These are phyloP conservation scores for Corythornis madagascariensis DNA, from an alignment of 2,113 vertebrate genomes.

Conservation along the genomic window DNA sequence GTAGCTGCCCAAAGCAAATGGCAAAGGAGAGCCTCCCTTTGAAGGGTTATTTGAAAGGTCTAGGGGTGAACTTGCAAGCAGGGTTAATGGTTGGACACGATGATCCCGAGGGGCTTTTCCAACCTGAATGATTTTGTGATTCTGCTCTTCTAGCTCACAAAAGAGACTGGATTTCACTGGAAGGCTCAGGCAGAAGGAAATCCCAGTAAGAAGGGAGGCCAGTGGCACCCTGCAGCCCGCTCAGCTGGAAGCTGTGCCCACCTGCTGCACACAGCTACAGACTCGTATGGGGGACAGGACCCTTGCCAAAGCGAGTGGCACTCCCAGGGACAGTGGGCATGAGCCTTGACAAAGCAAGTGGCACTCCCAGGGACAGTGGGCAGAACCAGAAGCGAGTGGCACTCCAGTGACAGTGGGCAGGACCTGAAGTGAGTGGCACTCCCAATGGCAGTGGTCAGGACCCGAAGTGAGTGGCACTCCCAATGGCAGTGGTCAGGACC, in stretches of 20 bases:
- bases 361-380: background rate
- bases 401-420: background rate
- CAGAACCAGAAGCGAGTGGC: background rate
- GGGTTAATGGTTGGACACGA: too few relatives aligned
- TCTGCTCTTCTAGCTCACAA: background rate
- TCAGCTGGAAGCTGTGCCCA: background rate
- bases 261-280: background rate
- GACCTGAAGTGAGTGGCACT: background rate
- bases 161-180: constrained; percentile 19
- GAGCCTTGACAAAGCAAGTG: constrained; percentile 6
- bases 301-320: background rate
- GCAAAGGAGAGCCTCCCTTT: too few relatives aligned
- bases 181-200: constrained; percentile 14
- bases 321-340: background rate
- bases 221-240: background rate
- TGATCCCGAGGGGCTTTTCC: too few relatives aligned
- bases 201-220: background rate
- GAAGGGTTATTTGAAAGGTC: too few relatives aligned
- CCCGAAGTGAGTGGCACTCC: background rate
- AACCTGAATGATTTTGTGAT: too few relatives aligned
- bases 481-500: background rate
- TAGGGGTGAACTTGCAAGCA: too few relatives aligned
- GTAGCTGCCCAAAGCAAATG: too few relatives aligned
- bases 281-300: background rate
- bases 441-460: background rate